A percentile compares a stretch with the other conserved stretches of the same genome.
These are phyloP conservation scores for Hybos culiciformis DNA, from an alignment of 2,888 invertebrate genomes.

Conservation along the genomic window DNA sequence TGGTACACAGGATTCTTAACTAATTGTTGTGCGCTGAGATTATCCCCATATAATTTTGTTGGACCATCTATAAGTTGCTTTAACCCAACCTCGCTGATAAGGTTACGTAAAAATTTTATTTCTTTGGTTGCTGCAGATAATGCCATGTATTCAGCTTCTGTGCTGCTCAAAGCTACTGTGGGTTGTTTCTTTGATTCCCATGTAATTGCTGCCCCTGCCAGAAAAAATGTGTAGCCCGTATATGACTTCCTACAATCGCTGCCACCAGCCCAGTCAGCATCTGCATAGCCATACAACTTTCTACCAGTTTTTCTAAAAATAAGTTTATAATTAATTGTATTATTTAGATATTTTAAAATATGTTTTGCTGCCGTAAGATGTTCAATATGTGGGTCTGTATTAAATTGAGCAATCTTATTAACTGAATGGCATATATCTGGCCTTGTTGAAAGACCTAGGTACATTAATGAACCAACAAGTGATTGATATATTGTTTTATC, in stretches of 20 bases:
- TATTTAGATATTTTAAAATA: slow-evolving; percentile 6
- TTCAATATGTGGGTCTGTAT: slow-evolving; percentile 3
- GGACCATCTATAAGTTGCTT: background rate
- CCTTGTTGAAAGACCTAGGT: slow-evolving; percentile 6
- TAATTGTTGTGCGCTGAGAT: slow-evolving; percentile 9
- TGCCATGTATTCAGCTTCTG: slow-evolving; percentile 12
- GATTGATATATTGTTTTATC: slow-evolving; percentile 5
- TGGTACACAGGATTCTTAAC: slow-evolving; percentile 13
- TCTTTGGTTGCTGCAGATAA: slow-evolving; percentile 9
- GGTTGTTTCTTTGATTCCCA: slow-evolving; percentile 11
- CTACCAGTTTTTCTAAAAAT: slow-evolving; percentile 5
- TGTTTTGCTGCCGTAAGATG: slow-evolving; percentile 7
- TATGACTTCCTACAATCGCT: slow-evolving; percentile 8
- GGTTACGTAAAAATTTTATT: slow-evolving; percentile 6
- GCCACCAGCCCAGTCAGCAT: slow-evolving; percentile 8
- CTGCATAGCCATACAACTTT: slow-evolving; percentile 5
- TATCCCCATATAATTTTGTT: slow-evolving; percentile 7
- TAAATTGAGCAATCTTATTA: slow-evolving; percentile 6
- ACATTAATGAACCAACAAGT: slow-evolving; percentile 8
- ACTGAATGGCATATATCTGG: slow-evolving; percentile 8
- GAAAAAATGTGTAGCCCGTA: slow-evolving; percentile 7
- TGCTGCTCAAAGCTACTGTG: slow-evolving; percentile 9
- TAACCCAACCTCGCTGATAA: slow-evolving; percentile 7
- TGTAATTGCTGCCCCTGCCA: slow-evolving; percentile 5
- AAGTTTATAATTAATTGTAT: slow-evolving; percentile 4